Percentiles rank a stretch among this genome's conserved stretches.
Evolutionary conservation across 2,888 invertebrate species (phyloP).

Genomic region (Mylabris sibirica): DNA sequence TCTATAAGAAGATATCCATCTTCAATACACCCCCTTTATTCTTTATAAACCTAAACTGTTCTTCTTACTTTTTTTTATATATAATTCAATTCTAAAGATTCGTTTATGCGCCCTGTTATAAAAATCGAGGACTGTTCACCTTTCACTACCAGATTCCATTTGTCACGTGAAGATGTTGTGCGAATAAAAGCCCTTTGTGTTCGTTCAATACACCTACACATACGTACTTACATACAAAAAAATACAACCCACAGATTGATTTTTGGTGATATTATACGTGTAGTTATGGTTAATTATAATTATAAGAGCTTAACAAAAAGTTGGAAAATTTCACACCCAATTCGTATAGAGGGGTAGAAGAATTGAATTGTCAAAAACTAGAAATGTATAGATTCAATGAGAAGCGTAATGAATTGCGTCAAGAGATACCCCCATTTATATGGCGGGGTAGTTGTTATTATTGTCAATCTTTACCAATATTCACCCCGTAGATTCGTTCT

Average conservation of each 20-base stretch:
- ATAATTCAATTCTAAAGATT: slow-evolving; percentile 38
- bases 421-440: slow-evolving; percentile 36
- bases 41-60: slow-evolving; percentile 38
- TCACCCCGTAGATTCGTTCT: not conserved
- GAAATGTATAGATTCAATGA: slow-evolving; percentile 31
- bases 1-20: slow-evolving; percentile 30
- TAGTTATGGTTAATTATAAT: slow-evolving; percentile 28
- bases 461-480: not conserved
- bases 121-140: slow-evolving; percentile 61
- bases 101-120: slow-evolving; percentile 55
- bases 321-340: not conserved
- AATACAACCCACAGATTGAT: slow-evolving; percentile 19
- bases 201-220: slow-evolving; percentile 4
- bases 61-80: slow-evolving; percentile 20
- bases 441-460: slow-evolving; percentile 30
- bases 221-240: not conserved
- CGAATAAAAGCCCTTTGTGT: slow-evolving; percentile 53
- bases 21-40: slow-evolving; percentile 17
- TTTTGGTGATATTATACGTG: not conserved
- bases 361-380: slow-evolving; percentile 44
- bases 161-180: slow-evolving; percentile 55
- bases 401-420: slow-evolving; percentile 48
- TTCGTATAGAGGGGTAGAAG: slow-evolving; percentile 5
- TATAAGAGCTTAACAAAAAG: slow-evolving; percentile 11
- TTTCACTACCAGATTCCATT: slow-evolving; percentile 62